Evolutionary conservation across 2,888 invertebrate species (phyloP).

Genomic region (Osedax fenrisi): DNA sequence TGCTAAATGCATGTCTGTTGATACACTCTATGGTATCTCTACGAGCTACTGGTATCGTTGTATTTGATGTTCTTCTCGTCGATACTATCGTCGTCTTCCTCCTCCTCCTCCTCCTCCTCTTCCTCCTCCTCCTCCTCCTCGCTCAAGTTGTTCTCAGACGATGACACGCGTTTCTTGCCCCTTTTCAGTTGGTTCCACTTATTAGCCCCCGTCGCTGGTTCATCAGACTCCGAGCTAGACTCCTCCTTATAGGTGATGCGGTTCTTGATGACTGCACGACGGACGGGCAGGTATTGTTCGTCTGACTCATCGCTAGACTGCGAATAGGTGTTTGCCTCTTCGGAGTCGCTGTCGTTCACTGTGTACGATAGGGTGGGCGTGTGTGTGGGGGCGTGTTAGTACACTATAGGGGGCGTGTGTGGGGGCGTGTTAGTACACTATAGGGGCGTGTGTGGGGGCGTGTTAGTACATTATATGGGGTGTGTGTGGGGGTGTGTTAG

Average conservation of each 20-base stretch:
- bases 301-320: neutral
- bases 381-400: neutral
- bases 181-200: too few relatives aligned
- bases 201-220: too few relatives aligned
- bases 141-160: neutral
- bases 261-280: neutral
- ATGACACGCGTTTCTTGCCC: neutral
- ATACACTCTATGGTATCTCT: too few relatives aligned
- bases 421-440: neutral
- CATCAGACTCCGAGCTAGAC: neutral
- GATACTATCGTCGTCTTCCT: neutral
- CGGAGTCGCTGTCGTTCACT: neutral
- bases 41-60: neutral
- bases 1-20: too few relatives aligned
- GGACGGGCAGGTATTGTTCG: neutral
- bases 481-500: neutral
- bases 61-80: neutral
- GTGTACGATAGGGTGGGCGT: neutral
- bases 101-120: neutral
- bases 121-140: neutral
- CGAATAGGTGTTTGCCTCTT: too few relatives aligned
- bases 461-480: neutral
- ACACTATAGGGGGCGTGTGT: neutral
- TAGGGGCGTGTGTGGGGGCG: neutral
- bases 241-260: neutral